These are phyloP conservation scores for Sylvietta virens DNA, from an alignment of 2,113 vertebrate genomes.

Conservation along the genomic window DNA sequence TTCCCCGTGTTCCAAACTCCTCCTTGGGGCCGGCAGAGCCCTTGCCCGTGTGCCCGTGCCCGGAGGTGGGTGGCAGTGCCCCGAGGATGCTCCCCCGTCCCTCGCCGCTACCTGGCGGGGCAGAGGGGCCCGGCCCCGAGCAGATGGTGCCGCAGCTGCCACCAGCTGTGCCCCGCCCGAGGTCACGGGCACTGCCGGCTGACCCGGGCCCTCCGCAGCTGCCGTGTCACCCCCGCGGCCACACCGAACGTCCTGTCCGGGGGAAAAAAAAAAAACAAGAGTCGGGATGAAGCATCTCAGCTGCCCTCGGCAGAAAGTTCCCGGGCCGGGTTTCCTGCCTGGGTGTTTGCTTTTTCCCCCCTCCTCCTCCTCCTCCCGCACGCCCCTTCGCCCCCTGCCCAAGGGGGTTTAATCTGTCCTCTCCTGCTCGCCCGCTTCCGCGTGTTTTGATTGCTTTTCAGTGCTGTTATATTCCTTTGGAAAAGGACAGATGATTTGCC, in stretches of 20 bases:
- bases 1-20: neutral
- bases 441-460: neutral
- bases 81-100: too few species aligned
- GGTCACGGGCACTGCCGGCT: conserved; percentile 81
- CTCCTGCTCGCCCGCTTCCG: accelerated
- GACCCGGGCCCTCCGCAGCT: conserved; percentile 69
- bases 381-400: neutral
- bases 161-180: conserved; percentile 87
- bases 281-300: conserved; percentile 67
- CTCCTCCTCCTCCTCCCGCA: accelerated
- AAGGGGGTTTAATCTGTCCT: neutral
- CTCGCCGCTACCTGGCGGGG: neutral
- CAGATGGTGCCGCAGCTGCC: conserved; percentile 90
- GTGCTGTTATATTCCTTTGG: neutral
- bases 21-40: neutral
- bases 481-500: neutral
- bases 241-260: conserved; percentile 68
- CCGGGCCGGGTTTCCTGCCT: conserved; percentile 13
- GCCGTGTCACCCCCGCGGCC: conserved; percentile 77
- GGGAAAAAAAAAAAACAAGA: conserved; percentile 1
- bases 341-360: neutral
- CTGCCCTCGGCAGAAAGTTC: conserved; percentile 73
- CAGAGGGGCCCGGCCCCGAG: conserved; percentile 31
- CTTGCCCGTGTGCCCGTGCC: neutral
- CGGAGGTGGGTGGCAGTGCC: neutral